phyloP scores from a whole-genome alignment of 2,113 vertebrate genomes.

The Oophaga pumilio region DNA sequence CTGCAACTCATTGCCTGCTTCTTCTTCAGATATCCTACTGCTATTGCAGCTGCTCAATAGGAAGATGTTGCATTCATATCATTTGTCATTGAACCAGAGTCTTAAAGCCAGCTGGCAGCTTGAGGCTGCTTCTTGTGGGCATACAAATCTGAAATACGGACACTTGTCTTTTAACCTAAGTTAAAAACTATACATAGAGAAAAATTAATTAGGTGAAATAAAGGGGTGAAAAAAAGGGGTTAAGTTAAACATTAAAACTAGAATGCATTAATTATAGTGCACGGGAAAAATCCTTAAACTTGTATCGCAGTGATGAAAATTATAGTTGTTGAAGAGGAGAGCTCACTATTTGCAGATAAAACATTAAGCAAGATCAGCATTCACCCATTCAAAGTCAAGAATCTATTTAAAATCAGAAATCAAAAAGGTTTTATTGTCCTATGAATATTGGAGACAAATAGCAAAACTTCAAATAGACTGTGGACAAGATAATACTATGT shows the following conservation, averaged over 20 bases:
- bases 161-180: conserved; percentile 20
- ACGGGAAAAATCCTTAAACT: not conserved
- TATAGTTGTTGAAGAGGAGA: not conserved
- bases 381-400: conserved; percentile 31
- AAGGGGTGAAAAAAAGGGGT: not conserved
- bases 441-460: not conserved
- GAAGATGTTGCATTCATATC: conserved; percentile 57
- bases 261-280: not conserved
- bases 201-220: not conserved
- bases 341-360: conserved; percentile 17
- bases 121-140: conserved; percentile 43
- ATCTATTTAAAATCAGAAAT: conserved; percentile 3
- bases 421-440: not conserved
- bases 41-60: conserved; percentile 56
- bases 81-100: conserved; percentile 59
- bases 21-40: conserved; percentile 57
- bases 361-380: conserved; percentile 21
- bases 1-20: conserved; percentile 54
- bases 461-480: conserved; percentile 1
- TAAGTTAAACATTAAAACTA: conserved; percentile 1
- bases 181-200: conserved; percentile 1
- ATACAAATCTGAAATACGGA: conserved; percentile 10
- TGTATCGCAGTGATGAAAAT: conserved; percentile 37
- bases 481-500: not conserved
- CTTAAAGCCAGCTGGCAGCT: conserved; percentile 56